phyloP scores from a whole-genome alignment of 2,113 vertebrate genomes.

The Eira barbara region DNA sequence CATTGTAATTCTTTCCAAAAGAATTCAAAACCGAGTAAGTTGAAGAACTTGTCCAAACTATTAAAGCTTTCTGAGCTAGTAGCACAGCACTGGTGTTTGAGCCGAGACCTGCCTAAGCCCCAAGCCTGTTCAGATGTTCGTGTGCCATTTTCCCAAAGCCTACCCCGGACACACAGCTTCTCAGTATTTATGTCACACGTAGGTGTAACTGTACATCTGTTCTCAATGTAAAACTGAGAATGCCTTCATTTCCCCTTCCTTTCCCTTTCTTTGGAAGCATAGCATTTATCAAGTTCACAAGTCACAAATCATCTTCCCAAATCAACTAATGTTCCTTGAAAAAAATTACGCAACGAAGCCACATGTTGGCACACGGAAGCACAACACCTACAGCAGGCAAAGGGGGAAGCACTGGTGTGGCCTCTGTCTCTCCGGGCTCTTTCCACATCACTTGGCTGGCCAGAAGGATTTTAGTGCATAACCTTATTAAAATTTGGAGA shows the following conservation, averaged over 20 bases:
- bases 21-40: background rate
- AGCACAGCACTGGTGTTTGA: background rate
- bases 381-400: no score
- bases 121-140: background rate
- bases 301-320: background rate
- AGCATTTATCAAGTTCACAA: background rate
- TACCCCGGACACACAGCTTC: no score
- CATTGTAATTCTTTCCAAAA: background rate
- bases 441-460: background rate
- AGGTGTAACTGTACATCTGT: background rate
- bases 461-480: background rate
- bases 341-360: background rate
- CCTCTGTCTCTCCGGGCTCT: no score
- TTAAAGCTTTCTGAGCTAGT: background rate
- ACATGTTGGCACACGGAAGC: background rate
- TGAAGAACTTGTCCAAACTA: background rate
- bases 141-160: background rate
- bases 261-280: background rate
- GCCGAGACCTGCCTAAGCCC: background rate
- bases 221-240: background rate
- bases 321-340: background rate
- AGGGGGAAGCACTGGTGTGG: rapidly evolving
- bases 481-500: background rate
- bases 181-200: background rate
- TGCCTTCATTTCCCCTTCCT: background rate